phyloP scores from a whole-genome alignment of 2,888 invertebrate genomes.

The Nycteola revayana region DNA sequence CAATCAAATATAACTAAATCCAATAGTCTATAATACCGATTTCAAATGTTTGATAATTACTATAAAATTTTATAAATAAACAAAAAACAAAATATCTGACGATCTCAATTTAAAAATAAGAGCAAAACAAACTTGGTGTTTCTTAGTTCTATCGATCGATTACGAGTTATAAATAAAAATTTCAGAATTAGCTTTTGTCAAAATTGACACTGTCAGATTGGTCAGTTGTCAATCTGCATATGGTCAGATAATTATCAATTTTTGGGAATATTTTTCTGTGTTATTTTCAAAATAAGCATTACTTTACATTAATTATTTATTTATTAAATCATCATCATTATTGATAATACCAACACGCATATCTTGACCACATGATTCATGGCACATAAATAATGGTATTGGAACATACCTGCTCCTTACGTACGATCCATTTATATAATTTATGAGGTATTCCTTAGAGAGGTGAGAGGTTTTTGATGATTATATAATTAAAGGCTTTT shows the following conservation, averaged over 20 bases:
- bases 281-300: slow-evolving; percentile 8
- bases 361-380: slow-evolving; percentile 15
- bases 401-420: slow-evolving; percentile 19
- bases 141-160: no score
- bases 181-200: not conserved
- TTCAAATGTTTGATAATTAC: no score
- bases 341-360: not conserved
- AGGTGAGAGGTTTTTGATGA: slow-evolving; percentile 30
- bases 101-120: no score
- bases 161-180: no score
- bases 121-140: no score
- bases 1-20: no score
- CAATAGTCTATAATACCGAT: no score
- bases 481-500: slow-evolving; percentile 15
- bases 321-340: slow-evolving; percentile 1
- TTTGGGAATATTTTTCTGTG: slow-evolving; percentile 7
- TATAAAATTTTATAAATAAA: no score
- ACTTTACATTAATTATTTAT: slow-evolving; percentile 1
- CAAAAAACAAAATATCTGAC: no score
- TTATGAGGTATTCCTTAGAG: slow-evolving; percentile 27
- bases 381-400: slow-evolving; percentile 25
- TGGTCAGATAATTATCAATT: slow-evolving; percentile 5
- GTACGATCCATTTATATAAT: slow-evolving; percentile 55
- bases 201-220: not conserved
- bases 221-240: slow-evolving; percentile 17